Base-by-base conservation (phyloP, 2,797 vertebrate species). In the Masticophis lateralis region DNA sequence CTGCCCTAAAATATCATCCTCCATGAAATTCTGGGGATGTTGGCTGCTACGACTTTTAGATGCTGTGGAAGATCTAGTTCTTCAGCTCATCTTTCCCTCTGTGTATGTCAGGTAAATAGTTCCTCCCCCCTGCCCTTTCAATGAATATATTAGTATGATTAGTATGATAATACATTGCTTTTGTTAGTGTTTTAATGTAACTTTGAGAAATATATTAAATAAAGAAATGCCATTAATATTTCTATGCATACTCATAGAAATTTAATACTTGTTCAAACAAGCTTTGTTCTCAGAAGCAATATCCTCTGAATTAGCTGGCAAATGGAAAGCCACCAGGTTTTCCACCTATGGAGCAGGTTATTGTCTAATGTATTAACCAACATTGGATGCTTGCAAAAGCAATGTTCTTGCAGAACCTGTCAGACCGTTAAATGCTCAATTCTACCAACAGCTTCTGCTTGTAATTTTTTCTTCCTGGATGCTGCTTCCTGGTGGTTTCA, bases 171-270 rank as follows among this genome's bases (percentile, higher is more conserved):
- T 83, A 25, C 74, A 83, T 47, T 83, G 37, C 37, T 79, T 43
- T 22, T 79, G 20, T 79, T 79, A 47, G 9, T 1, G 20, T 83
- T 83, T 83, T 47, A 74, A 74, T 74, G 16, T 37, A 74, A 37
- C 37, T 8, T 32, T 74, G 32, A 32, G 37, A 74, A 37, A 74
- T 20, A 83, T 25, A 43, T 83, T 47, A 47, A 83, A 83, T 47
- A 43, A 83, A 83, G 32, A 79, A 47, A 83, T 91, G 1, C 0
- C 47, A 60, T 93, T 96, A 91, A 92, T 57, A 92, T 95, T 94
- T 95, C 94, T 94, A 94, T 86, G 91, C 14, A 60, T 83, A 60
- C 86, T 91, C 9, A 4, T 91, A 86, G 89, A 91, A 95, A 10
- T 91, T 88, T 90, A 92, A 94, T 92, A 3, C 0, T 87, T 93